Conservation (phyloP, 2,797 vertebrate species). For the Sarcoramphus papa region DNA sequence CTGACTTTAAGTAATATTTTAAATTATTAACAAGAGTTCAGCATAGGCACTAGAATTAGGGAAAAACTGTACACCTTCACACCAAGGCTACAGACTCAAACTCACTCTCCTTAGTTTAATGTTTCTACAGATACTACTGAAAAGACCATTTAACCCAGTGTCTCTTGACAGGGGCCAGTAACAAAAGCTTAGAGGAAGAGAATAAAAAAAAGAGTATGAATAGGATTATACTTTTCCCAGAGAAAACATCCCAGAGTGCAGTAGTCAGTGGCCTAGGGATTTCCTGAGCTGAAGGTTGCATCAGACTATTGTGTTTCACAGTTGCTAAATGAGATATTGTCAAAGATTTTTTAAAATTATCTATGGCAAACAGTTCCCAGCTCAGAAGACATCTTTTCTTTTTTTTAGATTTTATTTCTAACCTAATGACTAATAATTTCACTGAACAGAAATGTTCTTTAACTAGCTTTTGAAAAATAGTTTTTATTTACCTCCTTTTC, state of each 20-base stretch:
- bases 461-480: not conserved
- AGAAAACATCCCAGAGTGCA: not conserved
- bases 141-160: not conserved
- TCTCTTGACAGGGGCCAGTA: not conserved
- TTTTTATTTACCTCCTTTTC: not conserved
- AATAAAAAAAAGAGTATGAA: not conserved
- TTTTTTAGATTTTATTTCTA: not conserved
- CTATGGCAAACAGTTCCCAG: not conserved
- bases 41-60: not conserved
- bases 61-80: not conserved
- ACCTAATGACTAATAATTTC: not conserved
- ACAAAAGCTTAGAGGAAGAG: not conserved
- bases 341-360: not conserved
- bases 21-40: not conserved
- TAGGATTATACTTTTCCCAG: not conserved
- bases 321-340: not conserved
- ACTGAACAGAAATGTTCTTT: not conserved
- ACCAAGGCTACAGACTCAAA: not conserved
- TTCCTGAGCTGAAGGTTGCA: not conserved
- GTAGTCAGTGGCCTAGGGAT: not conserved
- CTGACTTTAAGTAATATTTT: not conserved
- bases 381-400: not conserved
- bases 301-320: not conserved
- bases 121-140: not conserved
- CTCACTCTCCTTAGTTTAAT: not conserved